Conservation (phyloP, 2,797 vertebrate species). For the Fringilla coelebs region DNA sequence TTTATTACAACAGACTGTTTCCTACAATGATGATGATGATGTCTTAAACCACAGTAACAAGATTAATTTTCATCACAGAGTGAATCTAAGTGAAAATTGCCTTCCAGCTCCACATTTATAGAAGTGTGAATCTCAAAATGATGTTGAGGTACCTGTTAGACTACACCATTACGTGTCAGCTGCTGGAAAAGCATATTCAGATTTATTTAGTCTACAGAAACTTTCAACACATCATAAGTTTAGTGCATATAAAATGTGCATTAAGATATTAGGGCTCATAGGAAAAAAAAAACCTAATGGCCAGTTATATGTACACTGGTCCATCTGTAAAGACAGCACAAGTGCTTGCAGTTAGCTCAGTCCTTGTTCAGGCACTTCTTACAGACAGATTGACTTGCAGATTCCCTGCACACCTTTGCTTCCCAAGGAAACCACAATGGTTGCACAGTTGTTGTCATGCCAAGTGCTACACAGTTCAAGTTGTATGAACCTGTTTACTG, state of each 20-base stretch:
- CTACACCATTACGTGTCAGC: neutral
- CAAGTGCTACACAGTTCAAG: neutral
- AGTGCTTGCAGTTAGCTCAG: neutral
- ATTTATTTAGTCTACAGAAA: neutral
- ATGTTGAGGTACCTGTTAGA: neutral
- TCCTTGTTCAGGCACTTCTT: neutral
- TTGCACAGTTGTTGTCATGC: neutral
- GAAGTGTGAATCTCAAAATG: neutral
- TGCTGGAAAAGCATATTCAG: neutral
- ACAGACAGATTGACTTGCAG: neutral
- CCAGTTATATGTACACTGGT: neutral
- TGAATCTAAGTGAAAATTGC: neutral
- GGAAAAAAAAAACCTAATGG: neutral
- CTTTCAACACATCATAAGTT: neutral
- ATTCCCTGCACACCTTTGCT: neutral
- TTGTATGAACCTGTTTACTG: neutral
- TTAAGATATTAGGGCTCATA: neutral
- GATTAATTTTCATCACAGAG: neutral
- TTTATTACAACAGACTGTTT: slow-evolving; percentile 30
- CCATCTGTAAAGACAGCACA: neutral
- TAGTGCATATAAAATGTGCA: neutral
- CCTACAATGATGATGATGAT: neutral
- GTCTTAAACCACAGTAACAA: neutral
- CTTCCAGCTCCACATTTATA: neutral
- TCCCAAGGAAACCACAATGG: neutral